Base-by-base conservation (phyloP, 1,140 invertebrate genomes). In the Pantala flavescens region DNA sequence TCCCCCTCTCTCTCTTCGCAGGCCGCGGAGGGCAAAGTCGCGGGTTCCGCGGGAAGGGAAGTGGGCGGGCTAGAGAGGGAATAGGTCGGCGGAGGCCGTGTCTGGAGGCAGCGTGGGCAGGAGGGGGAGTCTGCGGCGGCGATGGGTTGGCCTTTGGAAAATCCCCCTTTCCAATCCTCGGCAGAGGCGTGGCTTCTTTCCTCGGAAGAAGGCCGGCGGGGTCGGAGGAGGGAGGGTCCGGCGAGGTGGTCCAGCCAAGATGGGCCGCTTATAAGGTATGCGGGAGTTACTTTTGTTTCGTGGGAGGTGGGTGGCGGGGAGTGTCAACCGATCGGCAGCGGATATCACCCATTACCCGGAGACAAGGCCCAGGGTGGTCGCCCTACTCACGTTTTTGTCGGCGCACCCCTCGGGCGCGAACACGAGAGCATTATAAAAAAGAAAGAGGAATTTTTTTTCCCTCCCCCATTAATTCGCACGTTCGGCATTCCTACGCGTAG, bases 151-250 rank as follows among this genome's bases (percentile, higher is more conserved):
- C 49, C 49, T 63, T 63, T 63, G 49, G 49, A 63, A 63, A 63
- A 63, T 63, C 49, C 49, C 49, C 49, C 49, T 63, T 63, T 21
- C 49, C 49, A 63, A 63, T 63, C 49, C 49, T 19, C 49, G 49
- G 49, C 49, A 63, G 49, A 63, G 49, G 49, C 49, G 49, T 63
- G 49, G 49, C 49, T 63, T 63, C 49, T 63, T 63, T 63, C 49
- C 49, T 63, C 12, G 49, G n/a, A 63, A 12, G 49, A 63, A 21
- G n/a, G 49, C n/a, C n/a, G n/a, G 49, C 49, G 49, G n/a, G 49
- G 16, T 3, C 1, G 12, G 49, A 7, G n/a, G 49, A 21, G n/a
- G 49, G 49, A 63, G 49, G 5, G 49, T 63, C 49, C 49, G 49
- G 49, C 49, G 49, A 63, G 49, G 49, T 63, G 49, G 49, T 63